Percentiles rank a stretch among this genome's conserved stretches.
Evolutionary conservation across 2,797 vertebrate species (phyloP).

Genomic region (Spondyliosoma cantharus): DNA sequence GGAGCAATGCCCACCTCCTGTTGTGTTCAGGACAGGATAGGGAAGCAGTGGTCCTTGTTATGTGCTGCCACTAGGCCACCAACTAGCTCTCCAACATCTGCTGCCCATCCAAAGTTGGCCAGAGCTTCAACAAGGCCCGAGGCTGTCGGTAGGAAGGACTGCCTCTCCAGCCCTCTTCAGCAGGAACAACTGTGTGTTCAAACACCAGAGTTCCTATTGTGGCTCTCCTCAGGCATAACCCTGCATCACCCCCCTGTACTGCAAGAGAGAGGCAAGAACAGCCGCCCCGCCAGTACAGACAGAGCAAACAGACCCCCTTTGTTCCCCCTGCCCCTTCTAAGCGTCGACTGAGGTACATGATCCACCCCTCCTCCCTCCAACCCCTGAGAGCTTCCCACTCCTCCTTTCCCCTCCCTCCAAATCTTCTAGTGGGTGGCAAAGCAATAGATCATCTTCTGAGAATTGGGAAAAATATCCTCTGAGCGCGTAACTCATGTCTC

Average conservation of each 20-base stretch:
- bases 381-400: constrained; percentile 58
- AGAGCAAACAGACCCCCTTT: constrained; percentile 96
- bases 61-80: constrained; percentile 61
- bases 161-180: constrained; percentile 62
- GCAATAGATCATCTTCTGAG: constrained; percentile 73
- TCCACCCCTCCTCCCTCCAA: constrained; percentile 72
- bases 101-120: constrained; percentile 78
- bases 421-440: constrained; percentile 71
- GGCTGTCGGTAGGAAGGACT: constrained; percentile 41
- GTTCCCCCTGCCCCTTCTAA: constrained; percentile 89
- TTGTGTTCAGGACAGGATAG: constrained; percentile 68
- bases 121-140: constrained; percentile 75
- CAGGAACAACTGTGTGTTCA: constrained; percentile 80
- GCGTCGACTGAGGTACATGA: constrained; percentile 91
- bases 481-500: constrained; percentile 30
- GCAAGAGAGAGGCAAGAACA: constrained; percentile 91
- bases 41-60: constrained; percentile 61
- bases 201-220: constrained; percentile 87
- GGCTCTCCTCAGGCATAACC: constrained; percentile 89
- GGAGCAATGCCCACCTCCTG: constrained; percentile 72
- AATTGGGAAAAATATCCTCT: constrained; percentile 19
- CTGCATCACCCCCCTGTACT: constrained; percentile 84
- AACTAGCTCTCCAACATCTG: constrained; percentile 75
- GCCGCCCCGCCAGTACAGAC: constrained; percentile 90
- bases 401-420: constrained; percentile 28